These are phyloP conservation scores for Burhinus oedicnemus DNA, from an alignment of 2,113 vertebrate species.

Conservation along the genomic window DNA sequence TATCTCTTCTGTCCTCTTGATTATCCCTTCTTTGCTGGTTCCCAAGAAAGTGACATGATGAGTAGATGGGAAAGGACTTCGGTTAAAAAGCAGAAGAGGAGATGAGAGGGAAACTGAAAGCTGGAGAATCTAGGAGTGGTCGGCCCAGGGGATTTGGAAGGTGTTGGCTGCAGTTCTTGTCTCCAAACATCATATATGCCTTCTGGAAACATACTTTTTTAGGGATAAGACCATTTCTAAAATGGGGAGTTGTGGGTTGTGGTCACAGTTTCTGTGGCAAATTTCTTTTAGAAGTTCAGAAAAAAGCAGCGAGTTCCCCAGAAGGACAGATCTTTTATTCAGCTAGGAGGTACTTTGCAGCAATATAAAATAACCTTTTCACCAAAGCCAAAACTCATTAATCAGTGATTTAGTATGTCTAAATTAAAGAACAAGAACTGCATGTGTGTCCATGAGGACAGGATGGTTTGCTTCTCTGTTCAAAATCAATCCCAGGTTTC, in stretches of 20 bases:
- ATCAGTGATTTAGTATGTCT: not conserved
- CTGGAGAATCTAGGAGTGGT: not conserved
- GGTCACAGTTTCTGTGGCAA: not conserved
- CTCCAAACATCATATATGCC: not conserved
- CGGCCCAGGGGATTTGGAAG: not conserved
- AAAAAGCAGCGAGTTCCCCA: not conserved
- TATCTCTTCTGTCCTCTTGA: not conserved
- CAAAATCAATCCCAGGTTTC: not conserved
- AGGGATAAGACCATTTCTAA: not conserved
- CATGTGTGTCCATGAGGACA: not conserved
- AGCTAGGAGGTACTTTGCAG: not conserved
- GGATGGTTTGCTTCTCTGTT: conserved; percentile 9
- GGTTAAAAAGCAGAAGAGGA: not conserved
- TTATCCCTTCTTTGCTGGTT: not conserved
- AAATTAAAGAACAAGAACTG: not conserved
- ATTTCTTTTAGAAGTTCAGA: not conserved
- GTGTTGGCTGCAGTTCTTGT: not conserved
- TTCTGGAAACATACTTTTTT: not conserved
- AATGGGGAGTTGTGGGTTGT: not conserved
- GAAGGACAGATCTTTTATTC: not conserved
- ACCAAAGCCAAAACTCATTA: not conserved
- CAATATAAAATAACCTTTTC: not conserved
- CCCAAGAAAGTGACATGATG: not conserved
- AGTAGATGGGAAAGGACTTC: not conserved
- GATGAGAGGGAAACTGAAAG: not conserved